phyloP scores from a whole-genome alignment of 2,113 vertebrate genomes.

The Phainopepla nitens region DNA sequence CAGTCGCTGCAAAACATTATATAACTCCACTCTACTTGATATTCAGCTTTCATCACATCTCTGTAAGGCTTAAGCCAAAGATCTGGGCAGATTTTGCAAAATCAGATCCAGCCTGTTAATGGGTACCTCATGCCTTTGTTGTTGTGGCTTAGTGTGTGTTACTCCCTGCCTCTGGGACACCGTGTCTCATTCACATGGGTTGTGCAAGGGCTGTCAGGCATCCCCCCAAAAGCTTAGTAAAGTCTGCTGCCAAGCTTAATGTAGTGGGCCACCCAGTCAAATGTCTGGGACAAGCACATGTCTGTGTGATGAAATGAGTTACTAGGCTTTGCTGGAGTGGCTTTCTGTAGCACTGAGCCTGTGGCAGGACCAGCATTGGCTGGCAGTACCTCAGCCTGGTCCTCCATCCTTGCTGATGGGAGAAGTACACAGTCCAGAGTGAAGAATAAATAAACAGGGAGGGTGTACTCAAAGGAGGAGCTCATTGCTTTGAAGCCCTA shows the following conservation, averaged over 20 bases:
- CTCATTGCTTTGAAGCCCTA: accelerated
- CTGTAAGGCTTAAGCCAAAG: constrained; percentile 4
- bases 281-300: not conserved
- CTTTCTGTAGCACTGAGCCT: not conserved
- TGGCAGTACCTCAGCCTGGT: not conserved
- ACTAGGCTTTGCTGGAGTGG: not conserved
- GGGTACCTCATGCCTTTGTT: not conserved
- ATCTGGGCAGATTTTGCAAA: constrained; percentile 8
- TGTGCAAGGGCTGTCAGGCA: not conserved
- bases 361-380: not conserved
- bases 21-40: constrained; percentile 32
- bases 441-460: not conserved
- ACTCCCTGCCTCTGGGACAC: not conserved
- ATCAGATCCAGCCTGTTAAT: not conserved
- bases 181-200: not conserved
- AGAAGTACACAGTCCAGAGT: not conserved
- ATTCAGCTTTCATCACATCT: not conserved
- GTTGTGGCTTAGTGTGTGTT: not conserved
- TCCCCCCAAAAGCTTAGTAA: not conserved
- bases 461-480: not conserved
- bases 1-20: constrained; percentile 8
- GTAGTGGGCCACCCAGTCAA: not conserved
- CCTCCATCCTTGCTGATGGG: not conserved
- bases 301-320: not conserved
- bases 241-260: not conserved